Base-by-base conservation (phyloP, 2,113 vertebrate genomes). In the Spizaetus ornatus region DNA sequence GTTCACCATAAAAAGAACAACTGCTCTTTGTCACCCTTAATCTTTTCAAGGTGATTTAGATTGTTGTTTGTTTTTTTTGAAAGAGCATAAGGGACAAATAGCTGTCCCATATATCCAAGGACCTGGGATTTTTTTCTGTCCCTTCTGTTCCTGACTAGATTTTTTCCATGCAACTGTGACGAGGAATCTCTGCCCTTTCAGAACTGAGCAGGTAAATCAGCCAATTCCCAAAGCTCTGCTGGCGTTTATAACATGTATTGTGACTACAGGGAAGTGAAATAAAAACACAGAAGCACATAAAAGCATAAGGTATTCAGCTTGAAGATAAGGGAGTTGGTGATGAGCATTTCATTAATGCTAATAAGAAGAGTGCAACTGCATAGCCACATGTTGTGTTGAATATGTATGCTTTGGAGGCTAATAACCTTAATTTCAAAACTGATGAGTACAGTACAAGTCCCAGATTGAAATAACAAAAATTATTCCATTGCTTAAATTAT, bases 351-450 rank as follows among this genome's bases (percentile, higher is more conserved):
- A 69, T 91, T 72, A 91, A 95, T 32, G 34, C 5, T 88, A 84
- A 69, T 89, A 40, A 61, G 52, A 71, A n/a, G 23, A 50, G 9
- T 55, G 38, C 47, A 93, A 81, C 61, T 53, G 20, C 47, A 76
- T 72, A 63, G 34, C 23, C 20, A 48, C 20, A 52, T 63, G 11
- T 42, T 62, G 18, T 82, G 36, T 32, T 70, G 61, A 70, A 91
- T 81, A 61, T 29, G 25, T 36, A 26, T 82, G 23, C 27, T 92
- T 65, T 36, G 34, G 32, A 93, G 29, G 36, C 10, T 65, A 90
- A 82, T 42, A 91, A 77, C 10, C 25, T 52, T 72, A 38, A 72
- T 94, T 95, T 94, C 52, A 76, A 55, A 95, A 63, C 8, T 77
- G 40, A 50, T 82, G n/a, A 66, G 19, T 55, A 66, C 9, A 62